These are phyloP conservation scores for Cryptus viduatorius DNA, from an alignment of 2,888 invertebrate genomes.

Conservation along the genomic window DNA sequence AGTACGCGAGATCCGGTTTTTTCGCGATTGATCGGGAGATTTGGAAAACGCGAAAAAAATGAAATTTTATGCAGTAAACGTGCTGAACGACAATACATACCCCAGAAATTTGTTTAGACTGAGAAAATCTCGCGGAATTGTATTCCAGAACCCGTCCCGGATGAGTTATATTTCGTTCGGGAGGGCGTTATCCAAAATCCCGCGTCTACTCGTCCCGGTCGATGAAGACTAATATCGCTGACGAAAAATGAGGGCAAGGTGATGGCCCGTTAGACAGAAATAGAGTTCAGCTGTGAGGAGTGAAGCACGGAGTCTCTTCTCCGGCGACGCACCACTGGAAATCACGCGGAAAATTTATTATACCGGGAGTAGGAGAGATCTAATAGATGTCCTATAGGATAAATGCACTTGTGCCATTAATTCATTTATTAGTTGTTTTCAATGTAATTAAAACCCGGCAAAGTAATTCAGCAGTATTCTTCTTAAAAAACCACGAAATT, in stretches of 20 bases:
- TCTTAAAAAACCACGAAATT: not conserved
- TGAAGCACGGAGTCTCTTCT: conserved; percentile 56
- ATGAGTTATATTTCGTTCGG: conserved; percentile 51
- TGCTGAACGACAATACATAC: not conserved
- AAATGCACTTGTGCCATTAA: not conserved
- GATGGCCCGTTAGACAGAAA: conserved; percentile 71
- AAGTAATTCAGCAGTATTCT: not conserved
- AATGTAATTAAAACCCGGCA: not conserved
- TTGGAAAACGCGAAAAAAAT: too few species aligned
- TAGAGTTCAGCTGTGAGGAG: conserved; percentile 67
- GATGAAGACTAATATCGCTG: conserved; percentile 67
- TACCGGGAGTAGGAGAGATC: not conserved
- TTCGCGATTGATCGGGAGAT: not conserved
- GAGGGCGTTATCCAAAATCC: conserved; percentile 43
- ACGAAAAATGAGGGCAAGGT: conserved; percentile 69
- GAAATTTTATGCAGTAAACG: not conserved
- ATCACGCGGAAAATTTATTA: conserved; percentile 38
- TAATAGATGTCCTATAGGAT: not conserved
- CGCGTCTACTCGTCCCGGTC: conserved; percentile 51
- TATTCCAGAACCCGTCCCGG: conserved; percentile 50
- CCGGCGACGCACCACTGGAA: conserved; percentile 57
- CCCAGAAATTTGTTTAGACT: not conserved
- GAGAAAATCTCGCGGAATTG: conserved; percentile 19
- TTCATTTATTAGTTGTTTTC: not conserved
- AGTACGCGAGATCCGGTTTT: not conserved